A percentile compares a stretch with the other conserved stretches of the same genome.
phyloP scores from a whole-genome alignment of 2,113 vertebrate genomes.

The Spea multiplicata region DNA sequence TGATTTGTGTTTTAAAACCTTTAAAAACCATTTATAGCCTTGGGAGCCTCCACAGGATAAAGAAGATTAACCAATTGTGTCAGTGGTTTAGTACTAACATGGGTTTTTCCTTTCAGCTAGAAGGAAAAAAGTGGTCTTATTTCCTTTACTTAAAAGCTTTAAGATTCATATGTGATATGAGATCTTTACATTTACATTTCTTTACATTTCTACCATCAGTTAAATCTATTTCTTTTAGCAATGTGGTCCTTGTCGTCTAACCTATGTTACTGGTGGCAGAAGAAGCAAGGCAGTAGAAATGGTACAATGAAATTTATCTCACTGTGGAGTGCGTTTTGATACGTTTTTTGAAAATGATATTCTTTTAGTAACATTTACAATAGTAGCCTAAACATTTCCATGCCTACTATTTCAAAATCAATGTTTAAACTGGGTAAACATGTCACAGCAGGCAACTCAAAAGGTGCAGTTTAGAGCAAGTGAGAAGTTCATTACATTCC shows the following conservation, averaged over 20 bases:
- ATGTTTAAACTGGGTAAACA: too few species aligned
- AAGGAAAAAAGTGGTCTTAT: slow-evolving; percentile 6
- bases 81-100: slow-evolving; percentile 14
- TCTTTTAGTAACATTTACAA: too few species aligned
- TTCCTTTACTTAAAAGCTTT: slow-evolving; percentile 11
- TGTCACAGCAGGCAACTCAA: too few species aligned
- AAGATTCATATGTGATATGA: slow-evolving; percentile 10
- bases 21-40: slow-evolving; percentile 21
- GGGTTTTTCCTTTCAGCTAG: slow-evolving; percentile 1
- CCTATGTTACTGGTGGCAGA: neutral
- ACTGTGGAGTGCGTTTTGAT: too few species aligned
- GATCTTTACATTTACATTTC: too few species aligned
- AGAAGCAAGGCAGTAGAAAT: neutral
- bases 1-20: slow-evolving; percentile 19
- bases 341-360: too few species aligned
- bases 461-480: too few species aligned
- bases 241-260: neutral
- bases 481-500: too few species aligned
- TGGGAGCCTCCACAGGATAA: neutral
- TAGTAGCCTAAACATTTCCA: too few species aligned
- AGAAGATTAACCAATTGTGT: slow-evolving; percentile 25
- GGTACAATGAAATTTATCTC: too few species aligned
- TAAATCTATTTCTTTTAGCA: neutral
- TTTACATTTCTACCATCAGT: slow-evolving; percentile 1
- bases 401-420: too few species aligned